Evolutionary conservation across 2,888 invertebrate species (phyloP), one percentile per base, ranked within the genome.

Genomic region (Noctua comes): DNA sequence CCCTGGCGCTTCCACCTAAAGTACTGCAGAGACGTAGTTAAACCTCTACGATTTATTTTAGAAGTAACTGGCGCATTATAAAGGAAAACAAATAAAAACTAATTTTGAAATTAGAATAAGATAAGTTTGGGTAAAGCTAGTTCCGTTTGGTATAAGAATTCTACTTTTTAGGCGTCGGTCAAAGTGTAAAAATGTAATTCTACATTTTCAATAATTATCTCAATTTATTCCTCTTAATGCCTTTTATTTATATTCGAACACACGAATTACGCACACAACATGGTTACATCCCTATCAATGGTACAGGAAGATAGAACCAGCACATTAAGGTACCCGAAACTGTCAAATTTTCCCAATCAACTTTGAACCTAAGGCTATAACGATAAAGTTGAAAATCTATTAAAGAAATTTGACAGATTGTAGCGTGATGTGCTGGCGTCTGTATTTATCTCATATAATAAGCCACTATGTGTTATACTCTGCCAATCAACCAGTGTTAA

Each of bases 401-500:
- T n/a, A n/a, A n/a, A n/a, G n/a, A n/a, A n/a, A n/a, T n/a, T n/a
- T n/a, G n/a, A n/a, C n/a, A n/a, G n/a, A n/a, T n/a, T n/a, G n/a
- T n/a, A n/a, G n/a, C n/a, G n/a, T n/a, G n/a, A n/a, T n/a, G n/a
- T n/a, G n/a, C n/a, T n/a, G n/a, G n/a, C n/a, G n/a, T n/a, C n/a
- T n/a, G n/a, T n/a, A n/a, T n/a, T n/a, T 24, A 10, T 54, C 24
- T 54, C 24, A 24, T 54, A 24, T 48, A 16, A 16, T 48, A 10
- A 54, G 3, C 54, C 3, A 10, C 24, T 24, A 36, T 31, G 46
- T 40, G 43, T 51, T 48, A 68, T 16, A 54, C 18, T 54, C 21
- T 31, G 46, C 16, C 46, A 76, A 65, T 69, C 65, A 82, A 73
- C 62, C 27, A 59, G 16, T 48, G 13, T 64, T 59, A 36, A 59